A percentile compares a stretch with the other conserved stretches of the same genome.
phyloP scores from a whole-genome alignment of 2,797 vertebrate genomes.

The Microchirus variegatus region DNA sequence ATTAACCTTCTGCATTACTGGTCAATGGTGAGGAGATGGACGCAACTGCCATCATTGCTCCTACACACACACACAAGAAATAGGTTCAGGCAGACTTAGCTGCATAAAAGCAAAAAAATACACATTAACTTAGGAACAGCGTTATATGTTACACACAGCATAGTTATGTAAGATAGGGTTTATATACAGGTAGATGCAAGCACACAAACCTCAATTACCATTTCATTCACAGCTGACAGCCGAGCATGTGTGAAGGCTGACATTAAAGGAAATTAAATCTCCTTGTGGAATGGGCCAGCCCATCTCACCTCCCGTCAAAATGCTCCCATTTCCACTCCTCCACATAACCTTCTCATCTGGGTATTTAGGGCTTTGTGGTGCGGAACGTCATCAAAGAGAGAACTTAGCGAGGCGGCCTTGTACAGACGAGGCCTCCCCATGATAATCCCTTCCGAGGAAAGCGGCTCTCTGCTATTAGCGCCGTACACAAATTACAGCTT shows the following conservation, averaged over 20 bases:
- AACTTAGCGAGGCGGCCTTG: conserved; percentile 63
- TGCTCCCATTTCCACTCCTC: conserved; percentile 62
- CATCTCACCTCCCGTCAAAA: conserved; percentile 72
- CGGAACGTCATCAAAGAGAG: conserved; percentile 75
- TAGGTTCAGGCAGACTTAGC: conserved; percentile 3
- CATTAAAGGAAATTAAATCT: conserved; percentile 81
- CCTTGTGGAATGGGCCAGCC: conserved; percentile 65
- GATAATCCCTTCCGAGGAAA: conserved; percentile 67
- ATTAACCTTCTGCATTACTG: conserved; percentile 73
- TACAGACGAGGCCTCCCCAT: conserved; percentile 58
- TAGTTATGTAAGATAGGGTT: conserved; percentile 48
- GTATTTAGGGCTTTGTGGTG: conserved; percentile 79
- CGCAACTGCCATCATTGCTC: conserved; percentile 12
- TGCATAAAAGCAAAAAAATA: conserved; percentile 1
- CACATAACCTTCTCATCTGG: conserved; percentile 74
- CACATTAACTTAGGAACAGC: background rate
- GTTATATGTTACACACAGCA: conserved; percentile 12
- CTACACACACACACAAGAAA: background rate
- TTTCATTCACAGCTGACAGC: conserved; percentile 69
- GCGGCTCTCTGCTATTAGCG: conserved; percentile 63
- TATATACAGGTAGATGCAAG: conserved; percentile 43
- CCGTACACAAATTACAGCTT: conserved; percentile 53
- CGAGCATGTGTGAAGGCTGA: conserved; percentile 59
- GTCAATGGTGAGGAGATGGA: conserved; percentile 54
- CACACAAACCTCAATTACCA: conserved; percentile 66